A percentile compares a stretch with the other conserved stretches of the same genome.
These are phyloP conservation scores for Flexamia atlantica DNA, from an alignment of 2,888 invertebrate species.

Conservation along the genomic window DNA sequence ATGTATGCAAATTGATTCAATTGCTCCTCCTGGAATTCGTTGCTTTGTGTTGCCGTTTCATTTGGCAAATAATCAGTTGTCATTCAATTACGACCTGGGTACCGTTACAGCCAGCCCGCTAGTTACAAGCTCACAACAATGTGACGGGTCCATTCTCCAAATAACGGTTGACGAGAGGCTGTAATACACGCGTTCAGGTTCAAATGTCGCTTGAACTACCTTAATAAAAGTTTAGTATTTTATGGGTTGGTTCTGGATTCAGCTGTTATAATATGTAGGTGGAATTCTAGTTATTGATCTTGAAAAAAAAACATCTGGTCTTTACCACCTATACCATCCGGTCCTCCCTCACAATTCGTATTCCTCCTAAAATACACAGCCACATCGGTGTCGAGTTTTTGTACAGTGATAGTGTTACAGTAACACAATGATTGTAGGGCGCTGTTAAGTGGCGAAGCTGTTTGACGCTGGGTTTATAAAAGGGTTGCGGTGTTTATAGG, in stretches of 20 bases:
- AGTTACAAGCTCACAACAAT: background rate
- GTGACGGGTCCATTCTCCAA: background rate
- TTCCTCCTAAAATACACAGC: no score
- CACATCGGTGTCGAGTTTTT: no score
- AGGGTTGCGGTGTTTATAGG: background rate
- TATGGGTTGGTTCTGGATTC: no score
- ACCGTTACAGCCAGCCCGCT: background rate
- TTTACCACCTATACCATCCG: no score
- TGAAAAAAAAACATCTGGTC: no score
- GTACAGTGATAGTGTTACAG: no score
- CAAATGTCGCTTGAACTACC: no score
- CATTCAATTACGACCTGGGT: background rate
- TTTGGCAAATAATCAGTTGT: slow-evolving; percentile 21
- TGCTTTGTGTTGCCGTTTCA: background rate
- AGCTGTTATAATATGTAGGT: no score
- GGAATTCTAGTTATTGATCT: no score
- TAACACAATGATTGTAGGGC: background rate
- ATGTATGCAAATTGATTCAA: slow-evolving; percentile 4
- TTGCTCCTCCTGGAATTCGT: background rate
- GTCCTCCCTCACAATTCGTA: no score
- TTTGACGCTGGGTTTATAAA: background rate
- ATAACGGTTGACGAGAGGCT: background rate
- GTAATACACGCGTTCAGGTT: no score
- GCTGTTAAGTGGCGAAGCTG: background rate
- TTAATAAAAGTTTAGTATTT: no score